A percentile compares a stretch with the other conserved stretches of the same genome.
Evolutionary conservation across 2,888 invertebrate genomes (phyloP).

Genomic region (Ormyrus thymus): DNA sequence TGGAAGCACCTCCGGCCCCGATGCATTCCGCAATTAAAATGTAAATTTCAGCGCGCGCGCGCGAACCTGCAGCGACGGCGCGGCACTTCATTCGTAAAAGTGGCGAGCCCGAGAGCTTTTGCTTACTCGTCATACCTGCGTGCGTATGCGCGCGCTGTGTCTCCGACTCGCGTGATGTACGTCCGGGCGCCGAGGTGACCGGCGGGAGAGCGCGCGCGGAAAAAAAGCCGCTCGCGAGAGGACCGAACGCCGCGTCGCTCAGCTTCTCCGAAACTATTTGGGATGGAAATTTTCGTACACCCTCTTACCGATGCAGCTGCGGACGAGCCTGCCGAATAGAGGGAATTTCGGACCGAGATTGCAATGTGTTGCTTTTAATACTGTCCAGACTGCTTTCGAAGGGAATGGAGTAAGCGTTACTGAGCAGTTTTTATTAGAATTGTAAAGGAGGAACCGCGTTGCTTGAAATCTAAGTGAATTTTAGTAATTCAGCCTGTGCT

Average conservation of each 20-base stretch:
- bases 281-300: constrained; percentile 25
- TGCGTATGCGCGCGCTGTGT: not conserved
- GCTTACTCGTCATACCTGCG: constrained; percentile 4
- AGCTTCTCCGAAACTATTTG: constrained; percentile 24
- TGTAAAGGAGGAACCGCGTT: no score
- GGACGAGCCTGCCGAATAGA: no score
- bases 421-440: no score
- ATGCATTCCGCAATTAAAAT: constrained; percentile 56
- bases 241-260: not conserved
- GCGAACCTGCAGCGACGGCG: not conserved
- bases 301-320: no score
- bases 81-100: constrained; percentile 53
- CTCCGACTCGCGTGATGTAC: not conserved
- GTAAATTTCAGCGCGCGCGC: constrained; percentile 46
- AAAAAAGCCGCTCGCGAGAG: not conserved
- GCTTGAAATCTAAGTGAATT: no score
- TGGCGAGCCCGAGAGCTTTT: constrained; percentile 42
- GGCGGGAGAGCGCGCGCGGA: not conserved
- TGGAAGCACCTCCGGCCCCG: not conserved
- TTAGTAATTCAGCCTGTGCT: no score
- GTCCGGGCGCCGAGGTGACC: not conserved
- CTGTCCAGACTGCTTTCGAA: no score
- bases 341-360: no score
- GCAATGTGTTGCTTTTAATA: no score
- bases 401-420: no score